These are phyloP conservation scores for Blera fallax DNA, from an alignment of 2,888 invertebrate genomes.

Conservation along the genomic window DNA sequence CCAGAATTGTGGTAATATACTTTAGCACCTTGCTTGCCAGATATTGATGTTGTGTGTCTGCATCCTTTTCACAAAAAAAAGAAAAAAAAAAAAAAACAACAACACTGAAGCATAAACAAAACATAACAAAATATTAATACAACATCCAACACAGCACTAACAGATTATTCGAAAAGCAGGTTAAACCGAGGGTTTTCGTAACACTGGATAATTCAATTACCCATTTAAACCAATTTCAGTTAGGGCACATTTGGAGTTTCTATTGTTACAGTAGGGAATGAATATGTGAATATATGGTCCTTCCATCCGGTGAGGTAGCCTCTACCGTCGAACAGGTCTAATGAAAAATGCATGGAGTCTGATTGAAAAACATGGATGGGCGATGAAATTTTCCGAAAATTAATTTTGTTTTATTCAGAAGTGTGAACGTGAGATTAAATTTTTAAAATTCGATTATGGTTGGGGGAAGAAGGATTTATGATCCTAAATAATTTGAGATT, in stretches of 20 bases:
- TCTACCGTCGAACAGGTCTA: not conserved
- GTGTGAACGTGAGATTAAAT: constrained; percentile 19
- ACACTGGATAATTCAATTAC: constrained; percentile 48
- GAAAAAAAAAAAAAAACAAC: no score
- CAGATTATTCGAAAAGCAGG: not conserved
- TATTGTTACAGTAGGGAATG: constrained; percentile 19
- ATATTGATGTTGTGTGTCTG: constrained; percentile 41
- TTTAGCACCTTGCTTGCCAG: not conserved
- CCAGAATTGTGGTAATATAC: constrained; percentile 64
- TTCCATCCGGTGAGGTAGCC: not conserved
- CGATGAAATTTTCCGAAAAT: constrained; percentile 11
- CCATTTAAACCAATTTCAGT: constrained; percentile 22
- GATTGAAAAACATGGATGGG: constrained; percentile 41
- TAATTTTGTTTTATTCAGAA: constrained; percentile 35
- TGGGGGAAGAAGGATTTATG: not conserved
- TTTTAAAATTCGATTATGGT: not conserved
- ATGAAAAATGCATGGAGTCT: constrained; percentile 38
- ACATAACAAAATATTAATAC: not conserved
- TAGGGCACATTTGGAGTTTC: not conserved
- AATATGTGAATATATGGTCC: not conserved
- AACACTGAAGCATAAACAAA: not conserved
- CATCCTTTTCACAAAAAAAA: constrained; percentile 12
- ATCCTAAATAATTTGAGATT: not conserved
- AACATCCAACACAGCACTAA: constrained; percentile 22
- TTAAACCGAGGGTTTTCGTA: not conserved